Base-by-base conservation (phyloP, 2,888 invertebrate species). In the Isotomurus palustris region DNA sequence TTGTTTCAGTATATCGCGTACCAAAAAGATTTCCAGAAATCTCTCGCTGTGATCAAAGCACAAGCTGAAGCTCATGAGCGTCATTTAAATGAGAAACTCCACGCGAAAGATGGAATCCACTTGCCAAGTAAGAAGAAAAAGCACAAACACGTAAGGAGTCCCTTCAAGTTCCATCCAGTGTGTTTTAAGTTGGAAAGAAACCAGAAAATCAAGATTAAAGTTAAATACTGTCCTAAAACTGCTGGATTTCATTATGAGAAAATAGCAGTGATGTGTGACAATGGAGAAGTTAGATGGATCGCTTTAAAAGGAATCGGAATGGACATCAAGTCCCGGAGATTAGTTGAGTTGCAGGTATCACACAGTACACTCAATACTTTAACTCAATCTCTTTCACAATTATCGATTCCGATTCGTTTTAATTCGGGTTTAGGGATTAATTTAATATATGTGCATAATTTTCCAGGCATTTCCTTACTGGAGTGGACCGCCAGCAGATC, bases 201-300 rank as follows among this genome's bases (percentile, higher is more conserved):
- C 29, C 64, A 66, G 28, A 51, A 50, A n/a, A 51, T 64, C 6
- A 10, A 40, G 10, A 53, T 68, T 24, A 58, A 61, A 41, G 57
- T 62, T 22, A 29, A 38, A 0, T 68, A 57, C 32, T 35, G 28
- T 10, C 68, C 68, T 1, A 57, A 25, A 14, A 41, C 52, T 5
- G 32, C 58, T 1, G 55, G 44, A 8, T 55, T 60, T 38, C 59
- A 62, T 36, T 44, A 57, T 45, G 55, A 56, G 22, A 68, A 68
- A 43, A 28, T 68, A 2, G 66, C 58, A 3, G 21, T 68, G 12
- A 25, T 66, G n/a, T 68, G 68, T 59, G 68, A 68, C 40, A 66
- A 64, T 56, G 66, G 64, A 19, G 64, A 68, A 47, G 58, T 64
- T 24, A 54, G 68, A 5, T 68, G 65, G 65, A 50, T 66, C 28